Evolutionary conservation across 2,797 vertebrate genomes (phyloP), one percentile per base, ranked within the genome.

Genomic region (Cirrhinus molitorella): DNA sequence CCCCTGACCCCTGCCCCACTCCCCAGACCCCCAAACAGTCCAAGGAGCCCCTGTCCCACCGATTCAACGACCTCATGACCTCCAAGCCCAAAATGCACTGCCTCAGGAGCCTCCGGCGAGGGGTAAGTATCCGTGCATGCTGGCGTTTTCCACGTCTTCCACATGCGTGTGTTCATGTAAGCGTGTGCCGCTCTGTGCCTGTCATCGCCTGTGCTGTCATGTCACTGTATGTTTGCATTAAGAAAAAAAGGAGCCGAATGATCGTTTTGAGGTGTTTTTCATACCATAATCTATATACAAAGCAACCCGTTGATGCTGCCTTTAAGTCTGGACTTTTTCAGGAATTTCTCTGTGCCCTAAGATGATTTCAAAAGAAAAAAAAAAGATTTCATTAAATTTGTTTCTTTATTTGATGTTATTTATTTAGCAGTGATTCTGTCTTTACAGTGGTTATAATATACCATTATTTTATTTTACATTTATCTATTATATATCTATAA

Each of bases 21-120:
- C 87, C 98, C 95, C 98, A 98, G 96, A 99, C 98, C 97, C 98
- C 98, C 96, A 99, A 99, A 97, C 98, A 99, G 96, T 97, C 95
- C 92, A 98, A 99, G 97, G 98, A 99, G 95, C 96, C 97, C 96
- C 97, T 99, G 94, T 97, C 98, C 94, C 97, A 98, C 91, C 98
- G 98, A 95, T 97, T 99, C 97, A 98, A 99, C 96, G 98, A 99
- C 95, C 98, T 99, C 96, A 98, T 99, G 97, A 95, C 95, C 95
- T 98, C 98, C 96, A 99, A 99, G 96, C 97, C 98, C 96, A 99
- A 98, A 99, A 98, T 99, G 96, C 97, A 99, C 95, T 99, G 98
- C 93, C 98, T 99, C 95, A 94, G 97, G 96, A 99, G 97, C 94
- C 97, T 99, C 95, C 99, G 98, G 95, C 97, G 98, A 61, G 98